Evolutionary conservation across 2,113 vertebrate genomes (phyloP).

Genomic region (Seriola aureovittata): DNA sequence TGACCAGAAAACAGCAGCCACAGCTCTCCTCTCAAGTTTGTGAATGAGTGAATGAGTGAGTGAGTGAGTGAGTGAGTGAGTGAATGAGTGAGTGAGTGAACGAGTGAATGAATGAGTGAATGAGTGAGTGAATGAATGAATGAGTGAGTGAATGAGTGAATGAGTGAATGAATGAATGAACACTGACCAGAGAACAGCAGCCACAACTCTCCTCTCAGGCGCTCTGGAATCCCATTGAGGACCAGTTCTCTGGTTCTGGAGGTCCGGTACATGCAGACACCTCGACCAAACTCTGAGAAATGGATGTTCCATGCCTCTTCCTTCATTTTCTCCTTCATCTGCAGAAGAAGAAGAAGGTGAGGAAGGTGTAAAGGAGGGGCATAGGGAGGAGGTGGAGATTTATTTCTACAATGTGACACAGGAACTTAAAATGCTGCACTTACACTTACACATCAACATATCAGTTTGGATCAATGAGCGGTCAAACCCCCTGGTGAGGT

Average conservation of each 20-base stretch:
- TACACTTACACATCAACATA: too few relatives aligned
- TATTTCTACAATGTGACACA: neutral
- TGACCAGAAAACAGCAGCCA: too few relatives aligned
- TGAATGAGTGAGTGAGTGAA: neutral
- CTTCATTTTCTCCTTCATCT: constrained; percentile 98
- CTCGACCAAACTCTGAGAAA: constrained; percentile 96
- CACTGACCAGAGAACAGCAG: constrained; percentile 89
- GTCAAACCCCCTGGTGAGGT: too few relatives aligned
- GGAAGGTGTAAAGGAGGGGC: neutral
- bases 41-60: too few relatives aligned
- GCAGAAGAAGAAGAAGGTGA: neutral
- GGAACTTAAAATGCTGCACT: neutral
- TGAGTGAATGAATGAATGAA: neutral
- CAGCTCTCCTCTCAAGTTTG: too few relatives aligned
- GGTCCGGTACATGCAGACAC: constrained; percentile 98
- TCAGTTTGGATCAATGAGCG: neutral
- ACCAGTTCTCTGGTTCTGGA: constrained; percentile 92
- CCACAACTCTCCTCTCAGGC: constrained; percentile 95
- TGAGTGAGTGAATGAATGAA: too few relatives aligned
- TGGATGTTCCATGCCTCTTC: constrained; percentile 98
- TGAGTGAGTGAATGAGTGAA: neutral
- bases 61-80: too few relatives aligned
- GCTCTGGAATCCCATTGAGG: constrained; percentile 94
- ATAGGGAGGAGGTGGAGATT: neutral
- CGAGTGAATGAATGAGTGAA: neutral